Percentiles rank a stretch among this genome's conserved stretches.
These are phyloP conservation scores for Epinephelus lanceolatus DNA, from an alignment of 2,113 vertebrate genomes.

Conservation along the genomic window DNA sequence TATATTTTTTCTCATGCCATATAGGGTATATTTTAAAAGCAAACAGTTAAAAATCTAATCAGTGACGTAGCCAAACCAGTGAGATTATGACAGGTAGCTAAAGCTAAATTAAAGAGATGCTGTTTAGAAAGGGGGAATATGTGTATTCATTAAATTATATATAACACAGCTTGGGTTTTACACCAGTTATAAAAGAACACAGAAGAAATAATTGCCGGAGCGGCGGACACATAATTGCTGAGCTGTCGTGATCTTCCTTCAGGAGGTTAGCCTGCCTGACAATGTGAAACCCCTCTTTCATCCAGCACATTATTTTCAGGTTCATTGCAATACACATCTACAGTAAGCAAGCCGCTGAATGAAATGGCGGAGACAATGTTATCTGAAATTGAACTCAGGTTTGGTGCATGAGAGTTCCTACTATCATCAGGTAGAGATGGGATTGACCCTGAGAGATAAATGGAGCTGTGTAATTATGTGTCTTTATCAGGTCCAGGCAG, in stretches of 20 bases:
- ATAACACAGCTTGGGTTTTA: constrained; percentile 11
- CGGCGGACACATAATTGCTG: constrained; percentile 23
- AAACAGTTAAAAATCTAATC: background rate
- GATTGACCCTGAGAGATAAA: constrained; percentile 78
- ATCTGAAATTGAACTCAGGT: constrained; percentile 80
- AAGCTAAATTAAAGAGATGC: background rate
- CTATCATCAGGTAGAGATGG: constrained; percentile 72
- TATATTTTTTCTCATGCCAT: no score
- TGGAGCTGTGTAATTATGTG: constrained; percentile 75
- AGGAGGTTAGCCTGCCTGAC: constrained; percentile 30
- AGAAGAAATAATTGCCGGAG: background rate
- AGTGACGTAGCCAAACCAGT: background rate
- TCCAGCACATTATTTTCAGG: constrained; percentile 55
- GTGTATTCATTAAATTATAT: background rate
- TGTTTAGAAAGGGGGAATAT: constrained; percentile 3
- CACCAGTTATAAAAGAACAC: background rate
- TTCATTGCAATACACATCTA: constrained; percentile 48
- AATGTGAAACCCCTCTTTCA: constrained; percentile 41
- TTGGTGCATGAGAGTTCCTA: constrained; percentile 55
- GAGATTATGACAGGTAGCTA: background rate
- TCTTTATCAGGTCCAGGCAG: constrained; percentile 80
- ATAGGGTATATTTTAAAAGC: background rate
- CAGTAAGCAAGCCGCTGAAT: constrained; percentile 53
- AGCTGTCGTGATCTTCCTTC: constrained; percentile 34
- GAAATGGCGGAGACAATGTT: constrained; percentile 76